Conservation (phyloP, 2,113 vertebrate genomes). For the Larimichthys polyactis region DNA sequence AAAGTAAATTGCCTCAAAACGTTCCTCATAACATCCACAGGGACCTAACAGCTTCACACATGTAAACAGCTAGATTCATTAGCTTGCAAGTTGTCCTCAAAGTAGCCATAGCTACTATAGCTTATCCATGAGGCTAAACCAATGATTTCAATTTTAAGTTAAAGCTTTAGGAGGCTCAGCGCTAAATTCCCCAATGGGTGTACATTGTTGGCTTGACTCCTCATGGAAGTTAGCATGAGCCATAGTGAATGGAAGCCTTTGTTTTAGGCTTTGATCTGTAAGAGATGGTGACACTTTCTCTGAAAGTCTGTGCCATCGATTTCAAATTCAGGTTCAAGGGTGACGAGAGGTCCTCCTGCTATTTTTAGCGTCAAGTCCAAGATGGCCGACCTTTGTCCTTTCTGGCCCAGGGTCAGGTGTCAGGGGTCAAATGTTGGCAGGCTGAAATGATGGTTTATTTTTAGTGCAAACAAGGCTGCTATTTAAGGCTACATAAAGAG, state of each 20-base stretch:
- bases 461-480: conserved; percentile 78
- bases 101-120: not conserved
- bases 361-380: conserved; percentile 73
- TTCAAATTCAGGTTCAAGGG: conserved; percentile 64
- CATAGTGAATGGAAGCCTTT: too few species aligned
- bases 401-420: conserved; percentile 61
- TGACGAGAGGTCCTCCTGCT: conserved; percentile 33
- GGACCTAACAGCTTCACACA: not conserved
- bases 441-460: conserved; percentile 81
- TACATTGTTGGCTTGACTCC: too few species aligned
- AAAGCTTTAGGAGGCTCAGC: too few species aligned
- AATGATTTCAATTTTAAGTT: not conserved
- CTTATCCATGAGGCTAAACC: not conserved
- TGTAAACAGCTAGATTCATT: not conserved
- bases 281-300: not conserved
- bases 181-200: too few species aligned
- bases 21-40: too few species aligned
- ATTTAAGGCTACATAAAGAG: conserved; percentile 78
- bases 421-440: conserved; percentile 70
- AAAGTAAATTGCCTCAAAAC: too few species aligned
- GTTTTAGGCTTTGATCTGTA: too few species aligned
- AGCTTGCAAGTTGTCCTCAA: not conserved
- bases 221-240: too few species aligned
- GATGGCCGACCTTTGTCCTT: conserved; percentile 59
- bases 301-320: not conserved